Base-by-base conservation (phyloP, 64 coral and sea anemone genomes). In the Dendrophyllia cribrosa region DNA sequence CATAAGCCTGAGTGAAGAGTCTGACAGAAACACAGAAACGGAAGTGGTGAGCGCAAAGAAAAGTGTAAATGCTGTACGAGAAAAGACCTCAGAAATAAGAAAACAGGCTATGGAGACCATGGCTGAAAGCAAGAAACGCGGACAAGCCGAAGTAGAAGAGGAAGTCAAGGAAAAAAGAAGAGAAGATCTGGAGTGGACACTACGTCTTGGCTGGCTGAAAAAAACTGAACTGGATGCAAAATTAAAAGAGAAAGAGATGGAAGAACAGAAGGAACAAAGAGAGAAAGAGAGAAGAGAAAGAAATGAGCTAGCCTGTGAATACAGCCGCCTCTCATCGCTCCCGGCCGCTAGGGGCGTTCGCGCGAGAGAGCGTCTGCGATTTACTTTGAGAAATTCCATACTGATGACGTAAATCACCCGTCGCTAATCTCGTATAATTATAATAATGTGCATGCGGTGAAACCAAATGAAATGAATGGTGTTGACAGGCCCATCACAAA, bases 71-170 rank as follows among this genome's bases (percentile, higher is more conserved):
- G 34, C 43, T 20, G 71, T 86, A 73, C 66, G 50, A 70, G 51
- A 77, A 19, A 86, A 86, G 63, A 83, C 74, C 0, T 34, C 85
- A 22, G 80, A 92, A n/a, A 93, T 88, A 17, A 93, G 84, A 68
- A 87, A 93, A 79, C 49, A 43, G 44, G 81, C 90, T 14, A 92
- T 92, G 90, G 90, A 92, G 76, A 79, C 73, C 8, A 93, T 93
- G 84, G 91, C 51, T 70, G 71, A 59, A 61, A 14, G 10, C 20
- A 14, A 77, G n/a, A 43, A 24, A 22, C 16, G 9, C 17, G 66
- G 25, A 22, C 5, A 69, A 24, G 66, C 22, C 61, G 61, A 64
- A 69, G 25, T 69, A 22, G 25, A 69, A 6, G 66, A 69, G 25
- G 7, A 24, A 20, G 25, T 24, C 34, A 34, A 34, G 2, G 19